A percentile compares a stretch with the other conserved stretches of the same genome.
Evolutionary conservation across 2,888 invertebrate species (phyloP).

Genomic region (Piscicola geometra): DNA sequence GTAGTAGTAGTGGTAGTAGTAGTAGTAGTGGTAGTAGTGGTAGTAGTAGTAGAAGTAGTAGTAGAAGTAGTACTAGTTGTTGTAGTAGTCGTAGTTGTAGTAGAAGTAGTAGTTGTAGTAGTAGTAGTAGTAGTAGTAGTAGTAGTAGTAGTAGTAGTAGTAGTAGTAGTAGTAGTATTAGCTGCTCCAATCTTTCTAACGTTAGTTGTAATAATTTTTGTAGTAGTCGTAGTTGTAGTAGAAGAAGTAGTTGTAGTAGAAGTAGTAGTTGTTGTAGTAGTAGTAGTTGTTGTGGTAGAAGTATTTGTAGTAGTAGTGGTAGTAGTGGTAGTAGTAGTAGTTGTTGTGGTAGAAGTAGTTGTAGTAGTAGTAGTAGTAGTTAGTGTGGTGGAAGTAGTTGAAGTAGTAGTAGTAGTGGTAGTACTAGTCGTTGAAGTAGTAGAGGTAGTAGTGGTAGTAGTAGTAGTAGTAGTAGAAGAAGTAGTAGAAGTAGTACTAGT

Average conservation of each 20-base stretch:
- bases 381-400: too few species aligned
- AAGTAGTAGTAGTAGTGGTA: too few species aligned
- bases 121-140: conserved; percentile 39
- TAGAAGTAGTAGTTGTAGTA: conserved; percentile 38
- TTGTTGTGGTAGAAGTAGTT: conserved; percentile 36
- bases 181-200: conserved; percentile 4
- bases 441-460: too few species aligned
- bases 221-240: conserved; percentile 36
- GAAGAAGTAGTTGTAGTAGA: conserved; percentile 39
- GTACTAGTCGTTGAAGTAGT: too few species aligned
- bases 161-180: conserved; percentile 37
- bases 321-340: conserved; percentile 37
- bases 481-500: too few species aligned
- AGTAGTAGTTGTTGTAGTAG: conserved; percentile 39
- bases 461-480: too few species aligned
- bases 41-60: conserved; percentile 15
- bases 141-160: conserved; percentile 39
- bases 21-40: background rate
- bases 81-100: conserved; percentile 39
- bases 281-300: conserved; percentile 39
- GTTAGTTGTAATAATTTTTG: conserved; percentile 7
- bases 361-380: too few species aligned
- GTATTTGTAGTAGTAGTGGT: conserved; percentile 38
- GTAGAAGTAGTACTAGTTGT: conserved; percentile 39
- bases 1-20: conserved; percentile 16